Percentiles rank a stretch among this genome's conserved stretches.
Evolutionary conservation across 2,888 invertebrate genomes (phyloP).

Genomic region (Chorisops tibialis): DNA sequence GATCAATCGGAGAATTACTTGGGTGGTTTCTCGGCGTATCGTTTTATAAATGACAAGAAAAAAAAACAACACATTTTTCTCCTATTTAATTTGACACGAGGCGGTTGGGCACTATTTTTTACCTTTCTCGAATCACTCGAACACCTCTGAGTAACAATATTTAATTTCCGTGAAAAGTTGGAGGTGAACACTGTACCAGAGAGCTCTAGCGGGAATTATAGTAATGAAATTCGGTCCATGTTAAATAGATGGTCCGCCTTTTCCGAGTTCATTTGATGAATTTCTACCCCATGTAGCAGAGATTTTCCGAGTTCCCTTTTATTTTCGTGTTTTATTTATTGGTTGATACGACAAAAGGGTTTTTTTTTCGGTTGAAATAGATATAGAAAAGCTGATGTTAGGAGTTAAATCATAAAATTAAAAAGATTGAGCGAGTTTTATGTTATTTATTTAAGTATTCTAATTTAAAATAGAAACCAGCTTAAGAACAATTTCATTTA

Average conservation of each 20-base stretch:
- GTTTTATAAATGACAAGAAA: conserved; percentile 25
- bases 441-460: too few species aligned
- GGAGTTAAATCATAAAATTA: too few species aligned
- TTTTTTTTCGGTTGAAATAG: too few species aligned
- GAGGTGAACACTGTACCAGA: not conserved
- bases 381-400: too few species aligned
- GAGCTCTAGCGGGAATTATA: not conserved
- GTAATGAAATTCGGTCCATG: conserved; percentile 32
- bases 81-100: conserved; percentile 24
- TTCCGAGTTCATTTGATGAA: conserved; percentile 33
- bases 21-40: conserved; percentile 16
- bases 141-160: not conserved
- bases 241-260: conserved; percentile 33
- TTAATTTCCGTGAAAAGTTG: conserved; percentile 19
- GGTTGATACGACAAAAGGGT: too few species aligned
- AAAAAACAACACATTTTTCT: conserved; percentile 15
- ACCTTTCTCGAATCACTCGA: not conserved
- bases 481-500: too few species aligned
- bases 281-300: conserved; percentile 18
- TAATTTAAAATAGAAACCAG: too few species aligned
- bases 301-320: conserved; percentile 12
- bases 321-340: conserved; percentile 14
- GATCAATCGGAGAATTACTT: not conserved
- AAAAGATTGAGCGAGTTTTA: too few species aligned
- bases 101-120: conserved; percentile 11